These are phyloP conservation scores for Natrix natrix DNA, from an alignment of 2,797 vertebrate species.

Conservation along the genomic window DNA sequence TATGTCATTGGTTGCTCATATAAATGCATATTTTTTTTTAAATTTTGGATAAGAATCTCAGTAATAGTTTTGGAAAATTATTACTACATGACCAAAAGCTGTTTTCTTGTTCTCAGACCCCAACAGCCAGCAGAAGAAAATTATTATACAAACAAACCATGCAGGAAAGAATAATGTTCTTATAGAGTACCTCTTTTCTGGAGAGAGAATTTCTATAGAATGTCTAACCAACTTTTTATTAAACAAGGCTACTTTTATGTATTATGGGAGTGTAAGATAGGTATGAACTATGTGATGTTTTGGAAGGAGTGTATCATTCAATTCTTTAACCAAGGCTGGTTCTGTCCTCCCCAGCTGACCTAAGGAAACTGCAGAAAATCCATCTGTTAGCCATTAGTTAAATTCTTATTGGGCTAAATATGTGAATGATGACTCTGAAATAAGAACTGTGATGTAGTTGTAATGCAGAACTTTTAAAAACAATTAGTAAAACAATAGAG, in stretches of 20 bases:
- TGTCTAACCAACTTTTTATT: not conserved
- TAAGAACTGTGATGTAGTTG: not conserved
- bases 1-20: not conserved
- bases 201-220: not conserved
- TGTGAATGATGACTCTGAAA: not conserved
- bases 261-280: not conserved
- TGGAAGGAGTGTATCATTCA: not conserved
- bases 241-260: constrained; percentile 1
- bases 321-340: not conserved
- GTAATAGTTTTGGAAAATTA: not conserved
- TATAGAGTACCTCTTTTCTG: not conserved
- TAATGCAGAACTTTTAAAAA: not conserved
- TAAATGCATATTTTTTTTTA: not conserved
- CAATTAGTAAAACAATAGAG: constrained; percentile 15
- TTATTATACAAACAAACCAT: not conserved
- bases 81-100: not conserved
- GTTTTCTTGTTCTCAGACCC: not conserved
- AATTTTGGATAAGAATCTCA: not conserved
- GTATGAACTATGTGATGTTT: not conserved
- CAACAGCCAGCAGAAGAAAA: not conserved
- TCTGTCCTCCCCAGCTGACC: not conserved
- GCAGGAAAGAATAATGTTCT: not conserved
- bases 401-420: not conserved
- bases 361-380: not conserved
- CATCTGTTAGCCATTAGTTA: not conserved